Conservation (phyloP, 2,888 invertebrate genomes). For the Tachina grossa region DNA sequence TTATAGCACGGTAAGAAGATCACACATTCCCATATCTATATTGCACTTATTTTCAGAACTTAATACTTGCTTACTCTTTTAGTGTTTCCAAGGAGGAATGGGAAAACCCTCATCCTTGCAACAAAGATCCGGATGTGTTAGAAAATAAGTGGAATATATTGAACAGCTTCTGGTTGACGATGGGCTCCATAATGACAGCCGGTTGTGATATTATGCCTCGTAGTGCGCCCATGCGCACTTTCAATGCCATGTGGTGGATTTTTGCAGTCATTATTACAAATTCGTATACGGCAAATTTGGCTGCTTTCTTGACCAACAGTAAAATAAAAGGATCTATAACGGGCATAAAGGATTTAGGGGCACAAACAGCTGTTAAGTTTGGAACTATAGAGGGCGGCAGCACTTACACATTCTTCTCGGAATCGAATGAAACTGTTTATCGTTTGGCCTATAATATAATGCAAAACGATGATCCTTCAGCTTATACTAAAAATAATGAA, state of each 20-base stretch:
- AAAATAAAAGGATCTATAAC: slow-evolving; percentile 94
- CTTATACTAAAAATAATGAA: slow-evolving; percentile 89
- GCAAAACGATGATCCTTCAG: slow-evolving; percentile 90
- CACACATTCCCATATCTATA: too few species aligned
- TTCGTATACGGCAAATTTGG: slow-evolving; percentile 96
- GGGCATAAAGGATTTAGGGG: slow-evolving; percentile 94
- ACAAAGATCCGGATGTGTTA: slow-evolving; percentile 91
- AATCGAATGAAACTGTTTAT: slow-evolving; percentile 92
- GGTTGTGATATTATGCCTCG: slow-evolving; percentile 96
- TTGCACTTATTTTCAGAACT: too few species aligned
- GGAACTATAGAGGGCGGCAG: slow-evolving; percentile 94
- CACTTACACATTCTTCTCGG: slow-evolving; percentile 94
- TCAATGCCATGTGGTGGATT: slow-evolving; percentile 92
- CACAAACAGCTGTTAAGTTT: slow-evolving; percentile 96
- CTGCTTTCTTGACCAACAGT: slow-evolving; percentile 95
- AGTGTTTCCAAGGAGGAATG: slow-evolving; percentile 95
- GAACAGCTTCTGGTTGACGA: slow-evolving; percentile 97
- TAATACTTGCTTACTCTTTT: not conserved
- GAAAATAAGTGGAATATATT: slow-evolving; percentile 94
- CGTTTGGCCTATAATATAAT: slow-evolving; percentile 95
- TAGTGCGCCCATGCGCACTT: slow-evolving; percentile 90
- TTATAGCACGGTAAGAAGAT: slow-evolving; percentile 87
- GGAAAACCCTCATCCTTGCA: slow-evolving; percentile 97
- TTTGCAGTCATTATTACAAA: slow-evolving; percentile 92
- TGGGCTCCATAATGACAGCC: slow-evolving; percentile 96